These are phyloP conservation scores for Polietes domitor DNA, from an alignment of 2,888 invertebrate genomes.

Conservation along the genomic window DNA sequence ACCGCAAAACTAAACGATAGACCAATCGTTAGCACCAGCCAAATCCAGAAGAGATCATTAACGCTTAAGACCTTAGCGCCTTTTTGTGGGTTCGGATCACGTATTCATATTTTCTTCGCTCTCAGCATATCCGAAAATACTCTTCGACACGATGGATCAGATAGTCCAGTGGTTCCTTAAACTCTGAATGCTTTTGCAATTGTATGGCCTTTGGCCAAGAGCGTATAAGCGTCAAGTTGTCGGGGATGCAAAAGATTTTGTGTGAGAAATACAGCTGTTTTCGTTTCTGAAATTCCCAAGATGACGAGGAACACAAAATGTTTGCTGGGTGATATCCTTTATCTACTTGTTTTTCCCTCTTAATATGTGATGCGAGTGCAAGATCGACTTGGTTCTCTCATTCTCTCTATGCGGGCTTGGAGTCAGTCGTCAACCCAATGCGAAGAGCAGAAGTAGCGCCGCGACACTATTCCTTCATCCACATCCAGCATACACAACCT, in stretches of 20 bases:
- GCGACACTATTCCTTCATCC: too few species aligned
- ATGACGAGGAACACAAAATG: too few species aligned
- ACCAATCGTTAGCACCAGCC: background rate
- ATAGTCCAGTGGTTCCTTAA: slow-evolving; percentile 27
- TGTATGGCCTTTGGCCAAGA: slow-evolving; percentile 1
- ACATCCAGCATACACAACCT: too few species aligned
- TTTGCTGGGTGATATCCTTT: too few species aligned
- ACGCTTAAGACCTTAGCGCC: background rate
- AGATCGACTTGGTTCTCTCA: too few species aligned
- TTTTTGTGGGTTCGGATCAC: background rate
- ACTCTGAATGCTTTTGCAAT: slow-evolving; percentile 31
- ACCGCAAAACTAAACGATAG: background rate
- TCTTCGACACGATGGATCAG: slow-evolving; percentile 2
- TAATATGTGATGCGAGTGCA: too few species aligned
- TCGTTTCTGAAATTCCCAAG: slow-evolving; percentile 35
- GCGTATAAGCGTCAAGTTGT: background rate
- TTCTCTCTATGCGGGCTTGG: too few species aligned
- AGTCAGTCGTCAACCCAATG: too few species aligned
- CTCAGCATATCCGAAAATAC: slow-evolving; percentile 32
- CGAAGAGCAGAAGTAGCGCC: too few species aligned
- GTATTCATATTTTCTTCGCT: background rate
- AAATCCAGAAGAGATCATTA: slow-evolving; percentile 35
- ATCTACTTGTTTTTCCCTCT: too few species aligned
- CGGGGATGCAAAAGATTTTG: slow-evolving; percentile 28
- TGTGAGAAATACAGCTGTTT: slow-evolving; percentile 28